Percentiles rank a stretch among this genome's conserved stretches.
phyloP scores from a whole-genome alignment of 2,797 vertebrate species.

The Valencia hispanica region DNA sequence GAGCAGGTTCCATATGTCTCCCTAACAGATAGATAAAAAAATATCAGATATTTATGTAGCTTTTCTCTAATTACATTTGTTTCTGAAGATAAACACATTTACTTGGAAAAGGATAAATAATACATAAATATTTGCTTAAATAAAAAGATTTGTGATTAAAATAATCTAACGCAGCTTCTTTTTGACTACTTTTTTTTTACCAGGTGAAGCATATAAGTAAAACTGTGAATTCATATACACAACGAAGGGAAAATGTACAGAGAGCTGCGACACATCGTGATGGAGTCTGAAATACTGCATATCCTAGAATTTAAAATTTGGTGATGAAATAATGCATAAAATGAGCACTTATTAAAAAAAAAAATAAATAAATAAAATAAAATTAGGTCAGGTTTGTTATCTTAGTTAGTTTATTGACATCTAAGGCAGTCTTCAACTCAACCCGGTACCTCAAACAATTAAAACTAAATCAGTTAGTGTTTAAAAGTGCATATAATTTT shows the following conservation, averaged over 20 bases:
- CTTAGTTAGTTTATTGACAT: background rate
- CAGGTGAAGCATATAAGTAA: background rate
- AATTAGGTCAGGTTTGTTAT: background rate
- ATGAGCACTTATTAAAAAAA: background rate
- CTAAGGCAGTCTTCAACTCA: constrained; percentile 16
- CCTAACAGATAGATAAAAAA: constrained; percentile 12
- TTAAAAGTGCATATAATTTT: background rate
- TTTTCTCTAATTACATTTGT: background rate
- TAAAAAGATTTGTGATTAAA: background rate
- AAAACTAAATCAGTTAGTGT: background rate
- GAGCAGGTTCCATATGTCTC: fast-evolving
- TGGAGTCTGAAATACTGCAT: too few species aligned
- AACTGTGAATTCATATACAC: background rate
- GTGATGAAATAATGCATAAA: background rate
- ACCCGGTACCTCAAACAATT: background rate
- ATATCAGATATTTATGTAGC: too few species aligned
- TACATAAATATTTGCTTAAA: background rate
- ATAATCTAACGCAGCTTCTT: background rate
- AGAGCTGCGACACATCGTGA: too few species aligned
- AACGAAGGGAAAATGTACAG: too few species aligned
- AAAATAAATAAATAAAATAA: too few species aligned
- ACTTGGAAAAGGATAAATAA: background rate
- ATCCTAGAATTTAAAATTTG: background rate
- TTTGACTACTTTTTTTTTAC: background rate
- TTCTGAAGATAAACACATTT: background rate